Base-by-base conservation (phyloP, 1,140 invertebrate species). In the Bombus soroeensis region DNA sequence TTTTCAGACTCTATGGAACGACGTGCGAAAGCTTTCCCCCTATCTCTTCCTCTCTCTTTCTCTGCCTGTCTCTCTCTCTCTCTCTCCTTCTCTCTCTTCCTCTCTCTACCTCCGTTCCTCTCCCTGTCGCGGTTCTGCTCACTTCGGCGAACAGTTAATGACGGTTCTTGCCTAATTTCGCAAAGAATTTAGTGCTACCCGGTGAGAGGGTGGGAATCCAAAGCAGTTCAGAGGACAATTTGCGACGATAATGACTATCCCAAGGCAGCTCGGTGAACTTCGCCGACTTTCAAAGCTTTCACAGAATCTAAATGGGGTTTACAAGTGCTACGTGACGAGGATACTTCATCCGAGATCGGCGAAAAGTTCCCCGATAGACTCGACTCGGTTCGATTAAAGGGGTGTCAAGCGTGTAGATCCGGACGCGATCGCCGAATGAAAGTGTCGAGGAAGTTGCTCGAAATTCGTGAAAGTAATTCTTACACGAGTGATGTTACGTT, bases 301-400 rank as follows among this genome's bases (percentile, higher is more conserved):
- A 25, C 22, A 28, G 32, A 78, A 72, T 80, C 76, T 85, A 85
- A 85, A 85, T 85, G 83, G 59, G 76, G 83, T 85, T 85, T 85
- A 85, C 83, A 85, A 85, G 83, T 85, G 68, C n/a, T 80, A 80
- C 77, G 83, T 78, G 83, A 85, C 83, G 77, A 37, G 76, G 68
- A 85, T 85, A 80, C 47, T 80, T 37, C 9, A 41, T 34, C 25
- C 62, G 37, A 15, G 43, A 41, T 3, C 43, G 39, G 13, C 53
- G 43, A 68, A 57, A 22, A n/a, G 37, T 66, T 62, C 10, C 2
- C 34, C 43, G 62, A 77, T 83, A 53, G 76, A 70, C 62, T 79
- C 66, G 39, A 25, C 43, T 68, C 15, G 68, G 57, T 64, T 85
- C 83, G 77, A 80, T 85, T 72, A 64, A 62, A 71, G 53, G 76